Evolutionary conservation across 2,888 invertebrate genomes (phyloP), one percentile per base, ranked within the genome.

Genomic region (Diogma glabrata): DNA sequence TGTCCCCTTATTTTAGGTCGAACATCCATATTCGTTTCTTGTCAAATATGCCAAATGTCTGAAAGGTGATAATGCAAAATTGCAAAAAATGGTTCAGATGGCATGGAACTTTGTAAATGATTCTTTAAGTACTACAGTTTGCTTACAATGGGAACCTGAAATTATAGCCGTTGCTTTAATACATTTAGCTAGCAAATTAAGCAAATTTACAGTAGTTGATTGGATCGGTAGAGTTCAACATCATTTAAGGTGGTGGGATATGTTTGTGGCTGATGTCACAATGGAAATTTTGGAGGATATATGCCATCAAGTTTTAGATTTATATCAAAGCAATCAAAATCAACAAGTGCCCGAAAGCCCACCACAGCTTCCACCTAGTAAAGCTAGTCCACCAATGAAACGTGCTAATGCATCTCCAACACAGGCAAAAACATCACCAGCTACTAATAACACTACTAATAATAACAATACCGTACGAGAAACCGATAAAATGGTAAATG

Each of bases 101-200:
- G 95, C 96, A 1, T 99, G 97, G 97, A 97, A 96, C 5, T 99
- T 99, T 70, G 92, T 97, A 0, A 99, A 99, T 70, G 99, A 99
- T 71, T 90, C 89, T 77, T 76, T 96, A 57, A 95, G 94, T 66
- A 99, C 99, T 4, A 96, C 94, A 1, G 76, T 99, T 46, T 91
- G 91, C 58, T 76, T 99, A 47, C 95, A 96, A 71, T 99, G 96
- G 95, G 97, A 99, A 68, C 96, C 99, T 0, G 97, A 99, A 72
- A 92, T 99, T 40, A 89, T 92, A 57, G 96, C 97, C 0, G 94
- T 97, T 7, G 95, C 97, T 0, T 75, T 99, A 10, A 92, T 99
- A 81, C 95, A 97, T 70, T 76, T 99, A 53, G 95, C 97, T 0
- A 90, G 94, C 50, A 94, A 96, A 65, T 75, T 99, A 19, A 92